Percentiles rank a stretch among this genome's conserved stretches.
These are phyloP conservation scores for Hemaris fuciformis DNA, from an alignment of 2,888 invertebrate genomes.

Conservation along the genomic window DNA sequence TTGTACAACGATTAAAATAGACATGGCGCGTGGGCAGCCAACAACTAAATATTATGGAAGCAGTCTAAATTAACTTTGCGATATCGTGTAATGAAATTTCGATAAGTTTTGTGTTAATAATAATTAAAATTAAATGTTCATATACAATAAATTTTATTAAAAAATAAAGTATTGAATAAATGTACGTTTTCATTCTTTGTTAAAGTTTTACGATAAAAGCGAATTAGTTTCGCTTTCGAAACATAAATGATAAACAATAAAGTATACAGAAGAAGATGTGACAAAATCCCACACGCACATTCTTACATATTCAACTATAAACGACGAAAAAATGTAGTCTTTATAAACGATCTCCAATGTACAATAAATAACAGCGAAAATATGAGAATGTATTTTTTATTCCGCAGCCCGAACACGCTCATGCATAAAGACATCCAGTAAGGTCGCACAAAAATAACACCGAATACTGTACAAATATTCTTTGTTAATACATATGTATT, in stretches of 20 bases:
- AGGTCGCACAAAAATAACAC: conserved; percentile 3
- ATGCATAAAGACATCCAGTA: conserved; percentile 2
- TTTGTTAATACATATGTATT: conserved; percentile 24
- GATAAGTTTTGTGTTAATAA: background rate
- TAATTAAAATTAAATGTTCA: background rate
- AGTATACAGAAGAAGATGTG: background rate
- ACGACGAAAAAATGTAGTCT: conserved; percentile 1
- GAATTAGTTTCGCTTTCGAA: background rate
- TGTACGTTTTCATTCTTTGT: background rate
- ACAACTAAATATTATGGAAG: conserved; percentile 62
- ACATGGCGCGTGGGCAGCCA: conserved; percentile 54
- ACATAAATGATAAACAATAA: background rate
- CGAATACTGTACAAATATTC: conserved; percentile 21
- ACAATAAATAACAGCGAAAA: conserved; percentile 7
- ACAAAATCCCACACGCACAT: background rate
- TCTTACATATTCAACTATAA: background rate
- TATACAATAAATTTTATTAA: background rate
- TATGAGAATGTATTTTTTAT: conserved; percentile 7
- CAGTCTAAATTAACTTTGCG: conserved; percentile 51
- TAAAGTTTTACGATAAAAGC: background rate
- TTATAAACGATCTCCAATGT: conserved; percentile 1
- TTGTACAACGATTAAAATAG: conserved; percentile 21
- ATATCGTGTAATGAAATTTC: conserved; percentile 5
- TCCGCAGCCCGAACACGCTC: background rate
- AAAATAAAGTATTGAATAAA: no score